Evolutionary conservation across 2,797 vertebrate genomes (phyloP), one percentile per base, ranked within the genome.

Genomic region (Muscicapa striata): DNA sequence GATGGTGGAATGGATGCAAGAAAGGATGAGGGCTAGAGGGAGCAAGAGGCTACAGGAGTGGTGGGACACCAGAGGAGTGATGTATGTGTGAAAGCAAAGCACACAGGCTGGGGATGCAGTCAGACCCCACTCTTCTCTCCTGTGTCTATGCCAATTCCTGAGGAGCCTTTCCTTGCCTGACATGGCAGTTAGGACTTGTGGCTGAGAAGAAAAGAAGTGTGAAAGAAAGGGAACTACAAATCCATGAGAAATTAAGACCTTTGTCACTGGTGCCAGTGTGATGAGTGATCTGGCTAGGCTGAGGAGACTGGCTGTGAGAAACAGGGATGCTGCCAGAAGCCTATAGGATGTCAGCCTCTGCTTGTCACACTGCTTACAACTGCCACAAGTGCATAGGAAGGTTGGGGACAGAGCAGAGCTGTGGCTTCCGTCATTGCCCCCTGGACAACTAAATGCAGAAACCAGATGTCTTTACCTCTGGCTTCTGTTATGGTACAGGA

Each of bases 401-500:
- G 46, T 2, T 0, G 0, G n/a, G 23, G 36, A 81, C 66, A 40
- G 21, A 57, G 74, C 27, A 82, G 48, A 91, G 43, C 36, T 46
- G 70, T 64, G 49, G 41, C 43, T 93, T 46, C 46, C 0, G 0
- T 59, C 45, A 32, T 21, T 41, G 59, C 6, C 32, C n/a, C 22
- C 5, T 19, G 18, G 18, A 77, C 24, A 66, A 62, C 9, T 18
- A 48, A 48, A 14, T 1, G 5, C 18, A 76, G 54, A 76, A 90
- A n/a, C 1, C 34, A 64, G 27, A 29, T 0, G 2, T 15, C 66
- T 86, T 96, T 96, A 98, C 98, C 98, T 98, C 54, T 19, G 96
- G 52, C 63, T 98, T 95, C 98, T 97, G 90, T 98, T 99, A 91
- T 98, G 97, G 95, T 98, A 98, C 61, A 98, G 94, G 91, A 99